Conservation (phyloP, 92 coral and sea anemone genomes). For the Pocillopora grandis region DNA sequence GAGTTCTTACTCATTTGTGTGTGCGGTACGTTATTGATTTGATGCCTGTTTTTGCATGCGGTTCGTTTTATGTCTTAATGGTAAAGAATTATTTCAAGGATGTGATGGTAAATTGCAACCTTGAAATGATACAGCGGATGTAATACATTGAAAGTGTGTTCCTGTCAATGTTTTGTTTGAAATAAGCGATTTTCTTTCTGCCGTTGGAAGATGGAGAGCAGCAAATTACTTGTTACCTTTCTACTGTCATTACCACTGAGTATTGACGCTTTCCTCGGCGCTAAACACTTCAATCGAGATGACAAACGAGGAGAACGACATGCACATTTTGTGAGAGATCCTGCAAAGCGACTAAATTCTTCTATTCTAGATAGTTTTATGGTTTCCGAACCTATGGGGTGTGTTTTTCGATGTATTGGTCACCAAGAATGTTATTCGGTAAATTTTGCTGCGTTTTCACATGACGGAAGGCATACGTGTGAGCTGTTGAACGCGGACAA, state of each 20-base stretch:
- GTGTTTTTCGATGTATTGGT: conserved; percentile 3
- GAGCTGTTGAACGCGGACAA: conserved; percentile 33
- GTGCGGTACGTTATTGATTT: too few species aligned
- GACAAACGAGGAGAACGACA: too few species aligned
- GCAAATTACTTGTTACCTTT: neutral
- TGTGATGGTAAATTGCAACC: too few species aligned
- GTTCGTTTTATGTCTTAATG: too few species aligned
- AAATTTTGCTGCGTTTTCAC: conserved; percentile 3
- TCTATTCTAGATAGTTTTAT: conserved; percentile 5
- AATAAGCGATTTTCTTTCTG: too few species aligned
- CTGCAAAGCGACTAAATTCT: neutral
- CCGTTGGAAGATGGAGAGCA: neutral
- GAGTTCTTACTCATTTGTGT: too few species aligned
- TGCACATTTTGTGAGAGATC: neutral
- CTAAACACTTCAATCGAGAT: neutral
- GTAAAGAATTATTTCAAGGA: too few species aligned
- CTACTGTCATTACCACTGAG: neutral
- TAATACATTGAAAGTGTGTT: too few species aligned
- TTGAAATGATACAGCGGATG: too few species aligned
- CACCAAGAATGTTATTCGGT: conserved; percentile 28
- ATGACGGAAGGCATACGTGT: conserved; percentile 11
- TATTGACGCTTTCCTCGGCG: neutral
- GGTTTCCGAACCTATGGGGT: neutral
- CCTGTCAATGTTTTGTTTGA: too few species aligned
- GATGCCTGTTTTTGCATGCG: too few species aligned